Base-by-base conservation (phyloP, 2,888 invertebrate genomes). In the Zaprionus bogoriensis region DNA sequence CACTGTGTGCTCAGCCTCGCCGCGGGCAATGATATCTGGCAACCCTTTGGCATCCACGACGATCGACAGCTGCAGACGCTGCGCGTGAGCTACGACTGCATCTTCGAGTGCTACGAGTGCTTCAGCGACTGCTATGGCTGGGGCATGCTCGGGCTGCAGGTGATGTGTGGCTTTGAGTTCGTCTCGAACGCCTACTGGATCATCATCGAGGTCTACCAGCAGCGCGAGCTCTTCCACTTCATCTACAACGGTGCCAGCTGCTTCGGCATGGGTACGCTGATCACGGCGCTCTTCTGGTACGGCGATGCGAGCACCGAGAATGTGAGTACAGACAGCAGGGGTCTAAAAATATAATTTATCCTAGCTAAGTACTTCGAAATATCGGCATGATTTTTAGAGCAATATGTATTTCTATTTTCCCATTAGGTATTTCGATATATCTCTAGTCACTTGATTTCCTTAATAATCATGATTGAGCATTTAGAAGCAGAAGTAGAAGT, bases 81-180 rank as follows among this genome's bases (percentile, higher is more conserved):
- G n/a, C 89, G 89, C 14, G 32, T 67, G 2, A 65, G 77, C 44
- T 90, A 89, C 48, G 87, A 82, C 6, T 80, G 87, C n/a, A 64
- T 91, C 14, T 89, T 86, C 62, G 73, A 72, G 42, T 67, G 77
- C 61, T 81, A 87, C 44, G 85, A 82, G 50, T 22, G 74, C 2
- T 71, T 87, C 10, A 91, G 89, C 60, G 77, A 87, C 36, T 85
- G 85, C 48, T 89, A 84, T 42, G 90, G 91, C 12, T 91, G 90
- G 90, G 88, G 90, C 0, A 57, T 91, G 41, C 58, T 91, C 23
- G 79, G 74, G 1, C 73, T 89, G 3, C 85, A 82, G 5, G 67
- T 88, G 10, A 67, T 86, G 36, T 86, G 87, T 45, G 89, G 90
- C 54, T 75, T 90, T 2, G 85, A 90, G 60, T 87, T 91, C 17